Evolutionary conservation across 2,888 invertebrate genomes (phyloP), one percentile per base, ranked within the genome.

Genomic region (Andrena marginata): DNA sequence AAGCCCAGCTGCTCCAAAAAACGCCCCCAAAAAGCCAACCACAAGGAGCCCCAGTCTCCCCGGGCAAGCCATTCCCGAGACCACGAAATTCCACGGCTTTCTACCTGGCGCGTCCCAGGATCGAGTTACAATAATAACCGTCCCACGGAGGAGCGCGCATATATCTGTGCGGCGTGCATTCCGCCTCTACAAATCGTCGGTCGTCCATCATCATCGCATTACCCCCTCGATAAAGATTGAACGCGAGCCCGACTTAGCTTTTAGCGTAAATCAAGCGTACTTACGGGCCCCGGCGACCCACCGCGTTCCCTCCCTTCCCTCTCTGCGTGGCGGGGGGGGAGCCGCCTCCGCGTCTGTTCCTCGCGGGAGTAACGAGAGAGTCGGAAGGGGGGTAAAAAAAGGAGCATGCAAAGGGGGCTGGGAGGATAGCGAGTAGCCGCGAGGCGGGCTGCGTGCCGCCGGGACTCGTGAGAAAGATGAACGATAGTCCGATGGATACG

Each of bases 381-480:
- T 42, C 29, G 33, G 35, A 35, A 13, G n/a, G 16, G 26, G 3
- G 23, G 33, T 7, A 16, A n/a, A 29, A 64, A 65, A 35, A n/a
- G 20, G 76, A 62, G 26, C 49, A 35, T 26, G 16, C 20, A 35
- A 8, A 65, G 16, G 60, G 31, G 20, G 49, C 31, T 2, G 48
- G n/a, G 65, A 62, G 54, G 48, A 72, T 54, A 62, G 76, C 73
- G 76, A 67, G 87, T 85, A 87, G 87, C 87, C 85, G 87, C 84
- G 77, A 87, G 87, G 83, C 75, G 71, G 69, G 73, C 70, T 54
- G 75, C 72, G 78, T 67, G 63, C 76, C 42, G 81, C 83, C 68
- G 80, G 80, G 84, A 85, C 82, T 89, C 90, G 90, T 90, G 91
- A 91, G 91, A 90, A 91, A 91, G 90, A 90, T 90, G 90, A 89